Evolutionary conservation across 2,113 vertebrate genomes (phyloP).

Genomic region (Pimephales promelas): DNA sequence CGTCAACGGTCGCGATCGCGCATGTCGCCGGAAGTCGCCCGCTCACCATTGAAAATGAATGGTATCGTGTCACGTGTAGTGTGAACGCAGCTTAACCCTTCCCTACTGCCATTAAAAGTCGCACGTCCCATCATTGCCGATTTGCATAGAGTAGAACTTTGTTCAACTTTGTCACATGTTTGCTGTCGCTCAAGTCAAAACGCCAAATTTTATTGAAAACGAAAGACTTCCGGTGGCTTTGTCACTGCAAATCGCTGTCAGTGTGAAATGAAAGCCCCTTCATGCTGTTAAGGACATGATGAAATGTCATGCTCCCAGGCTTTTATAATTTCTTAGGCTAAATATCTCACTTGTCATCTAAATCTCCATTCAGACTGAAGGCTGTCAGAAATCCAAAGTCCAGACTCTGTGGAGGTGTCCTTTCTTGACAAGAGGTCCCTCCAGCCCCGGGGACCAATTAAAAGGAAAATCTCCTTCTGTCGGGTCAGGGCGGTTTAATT

Average conservation of each 20-base stretch:
- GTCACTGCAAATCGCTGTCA: not conserved
- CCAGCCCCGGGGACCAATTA: not conserved
- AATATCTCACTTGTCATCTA: constrained; percentile 32
- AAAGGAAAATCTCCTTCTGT: not conserved
- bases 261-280: constrained; percentile 8
- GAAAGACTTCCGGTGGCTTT: not conserved
- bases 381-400: not conserved
- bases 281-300: constrained; percentile 2
- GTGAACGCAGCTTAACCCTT: no score
- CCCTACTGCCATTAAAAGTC: not conserved
- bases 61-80: no score
- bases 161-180: not conserved
- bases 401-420: not conserved
- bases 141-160: not conserved
- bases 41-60: no score
- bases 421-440: not conserved
- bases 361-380: not conserved
- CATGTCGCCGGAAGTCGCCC: no score
- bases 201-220: not conserved
- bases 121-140: not conserved
- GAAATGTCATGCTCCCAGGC: not conserved
- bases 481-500: not conserved
- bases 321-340: constrained; percentile 10
- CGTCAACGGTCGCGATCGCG: no score
- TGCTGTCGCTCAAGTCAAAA: not conserved